A percentile compares a stretch with the other conserved stretches of the same genome.
phyloP scores from a whole-genome alignment of 2,113 vertebrate species.

The Cyprinus carpio region DNA sequence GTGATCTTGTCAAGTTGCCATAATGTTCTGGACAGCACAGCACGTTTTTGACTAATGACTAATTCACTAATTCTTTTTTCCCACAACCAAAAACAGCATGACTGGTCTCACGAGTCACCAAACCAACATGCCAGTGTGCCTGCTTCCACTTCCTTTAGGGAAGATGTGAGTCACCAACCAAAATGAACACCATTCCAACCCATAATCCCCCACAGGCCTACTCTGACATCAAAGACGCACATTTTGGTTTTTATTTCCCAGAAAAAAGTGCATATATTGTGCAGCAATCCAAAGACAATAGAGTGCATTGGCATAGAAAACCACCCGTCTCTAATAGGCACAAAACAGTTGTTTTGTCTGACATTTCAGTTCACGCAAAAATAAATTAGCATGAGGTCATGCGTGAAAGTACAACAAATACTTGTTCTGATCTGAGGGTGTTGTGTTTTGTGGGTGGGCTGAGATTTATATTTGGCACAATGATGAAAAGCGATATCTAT shows the following conservation, averaged over 20 bases:
- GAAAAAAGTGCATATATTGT: constrained; percentile 15
- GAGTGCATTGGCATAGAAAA: not conserved
- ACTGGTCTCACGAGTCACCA: constrained; percentile 46
- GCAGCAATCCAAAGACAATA: not conserved
- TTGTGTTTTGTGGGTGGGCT: constrained; percentile 4
- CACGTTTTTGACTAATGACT: not conserved
- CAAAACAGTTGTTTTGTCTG: constrained; percentile 55
- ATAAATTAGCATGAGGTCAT: constrained; percentile 34
- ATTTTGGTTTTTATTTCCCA: constrained; percentile 42
- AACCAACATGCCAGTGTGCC: constrained; percentile 45
- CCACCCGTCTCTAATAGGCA: not conserved
- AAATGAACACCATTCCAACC: constrained; percentile 47
- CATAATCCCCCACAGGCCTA: constrained; percentile 51
- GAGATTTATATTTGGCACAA: constrained; percentile 17
- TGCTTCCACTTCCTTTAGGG: constrained; percentile 53
- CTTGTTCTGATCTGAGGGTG: not conserved
- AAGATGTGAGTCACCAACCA: constrained; percentile 70
- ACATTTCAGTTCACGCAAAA: constrained; percentile 15
- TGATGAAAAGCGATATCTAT: constrained; percentile 1
- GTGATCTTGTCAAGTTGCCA: not conserved
- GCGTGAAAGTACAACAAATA: constrained; percentile 41
- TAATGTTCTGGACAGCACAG: not conserved
- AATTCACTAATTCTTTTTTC: not conserved
- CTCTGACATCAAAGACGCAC: constrained; percentile 55
- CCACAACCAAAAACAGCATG: constrained; percentile 1